Conservation (phyloP, 2,888 invertebrate species). For the Phyto melanocephala region DNA sequence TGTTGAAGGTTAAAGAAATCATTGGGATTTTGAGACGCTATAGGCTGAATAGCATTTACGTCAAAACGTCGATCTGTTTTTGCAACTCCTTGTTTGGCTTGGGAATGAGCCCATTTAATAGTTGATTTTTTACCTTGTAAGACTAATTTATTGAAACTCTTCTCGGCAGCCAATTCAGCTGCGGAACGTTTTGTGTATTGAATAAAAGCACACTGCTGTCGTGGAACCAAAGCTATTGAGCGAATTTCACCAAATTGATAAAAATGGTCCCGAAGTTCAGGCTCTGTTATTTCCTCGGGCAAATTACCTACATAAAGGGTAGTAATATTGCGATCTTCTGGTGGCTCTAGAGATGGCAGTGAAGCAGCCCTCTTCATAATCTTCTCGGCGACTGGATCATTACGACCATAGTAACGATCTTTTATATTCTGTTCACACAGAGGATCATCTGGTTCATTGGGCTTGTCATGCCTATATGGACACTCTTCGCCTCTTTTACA, state of each 20-base stretch:
- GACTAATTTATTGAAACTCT: slow-evolving; percentile 95
- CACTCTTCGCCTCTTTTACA: slow-evolving; percentile 96
- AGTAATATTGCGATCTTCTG: slow-evolving; percentile 97
- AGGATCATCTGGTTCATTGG: slow-evolving; percentile 96
- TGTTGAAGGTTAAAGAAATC: slow-evolving; percentile 83
- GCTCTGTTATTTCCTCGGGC: slow-evolving; percentile 92
- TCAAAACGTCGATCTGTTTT: slow-evolving; percentile 82
- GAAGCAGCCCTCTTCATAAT: slow-evolving; percentile 91
- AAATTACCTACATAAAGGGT: slow-evolving; percentile 98
- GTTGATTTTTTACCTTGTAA: slow-evolving; percentile 91
- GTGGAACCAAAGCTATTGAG: slow-evolving; percentile 92
- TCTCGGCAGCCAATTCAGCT: slow-evolving; percentile 96
- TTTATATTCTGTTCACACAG: slow-evolving; percentile 95
- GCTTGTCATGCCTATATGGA: slow-evolving; percentile 95
- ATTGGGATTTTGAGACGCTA: slow-evolving; percentile 81
- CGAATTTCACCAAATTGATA: slow-evolving; percentile 99
- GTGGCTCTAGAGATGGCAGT: slow-evolving; percentile 96
- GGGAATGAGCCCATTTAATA: slow-evolving; percentile 99
- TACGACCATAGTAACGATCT: slow-evolving; percentile 93
- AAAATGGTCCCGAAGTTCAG: slow-evolving; percentile 96
- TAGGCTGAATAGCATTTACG: slow-evolving; percentile 89
- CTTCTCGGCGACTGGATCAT: slow-evolving; percentile 96
- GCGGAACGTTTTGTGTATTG: slow-evolving; percentile 95
- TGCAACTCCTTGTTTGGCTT: slow-evolving; percentile 84
- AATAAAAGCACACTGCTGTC: slow-evolving; percentile 98